These are phyloP conservation scores for Xestoiulus laeticollis DNA, from an alignment of 2,888 invertebrate species.

Conservation along the genomic window DNA sequence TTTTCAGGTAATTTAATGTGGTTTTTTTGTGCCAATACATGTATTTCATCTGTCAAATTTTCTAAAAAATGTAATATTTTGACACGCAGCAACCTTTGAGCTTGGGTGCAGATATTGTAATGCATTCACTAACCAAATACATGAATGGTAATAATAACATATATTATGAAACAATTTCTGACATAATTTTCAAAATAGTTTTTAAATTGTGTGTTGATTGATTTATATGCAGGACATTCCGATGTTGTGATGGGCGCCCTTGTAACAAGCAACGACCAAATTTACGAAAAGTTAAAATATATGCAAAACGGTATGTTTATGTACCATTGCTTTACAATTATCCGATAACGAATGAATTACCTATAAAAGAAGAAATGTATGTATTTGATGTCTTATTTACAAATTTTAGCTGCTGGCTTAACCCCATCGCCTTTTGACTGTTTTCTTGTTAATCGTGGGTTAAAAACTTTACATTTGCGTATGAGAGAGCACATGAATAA, in stretches of 20 bases:
- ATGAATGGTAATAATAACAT: conserved; percentile 78
- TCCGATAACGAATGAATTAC: neutral
- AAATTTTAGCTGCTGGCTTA: conserved; percentile 79
- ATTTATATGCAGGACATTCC: conserved; percentile 74
- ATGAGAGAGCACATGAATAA: conserved; percentile 90
- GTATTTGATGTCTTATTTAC: neutral
- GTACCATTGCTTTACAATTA: too few species aligned
- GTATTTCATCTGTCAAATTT: neutral
- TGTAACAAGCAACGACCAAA: conserved; percentile 75
- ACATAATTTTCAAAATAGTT: neutral
- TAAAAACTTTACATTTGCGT: conserved; percentile 90
- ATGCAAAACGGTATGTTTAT: conserved; percentile 80
- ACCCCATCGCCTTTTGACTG: conserved; percentile 98
- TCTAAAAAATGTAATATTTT: conserved; percentile 55
- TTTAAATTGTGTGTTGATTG: conserved; percentile 23
- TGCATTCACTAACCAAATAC: conserved; percentile 96
- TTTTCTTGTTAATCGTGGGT: conserved; percentile 87
- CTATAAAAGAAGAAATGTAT: neutral
- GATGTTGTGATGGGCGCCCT: conserved; percentile 97
- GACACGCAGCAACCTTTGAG: conserved; percentile 79
- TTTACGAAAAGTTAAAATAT: conserved; percentile 79
- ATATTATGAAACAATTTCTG: neutral
- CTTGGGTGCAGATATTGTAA: conserved; percentile 88
- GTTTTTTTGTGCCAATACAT: neutral
- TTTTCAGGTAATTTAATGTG: conserved; percentile 71